These are phyloP conservation scores for Clarias macrocephalus DNA, from an alignment of 2,113 vertebrate genomes.

Conservation along the genomic window DNA sequence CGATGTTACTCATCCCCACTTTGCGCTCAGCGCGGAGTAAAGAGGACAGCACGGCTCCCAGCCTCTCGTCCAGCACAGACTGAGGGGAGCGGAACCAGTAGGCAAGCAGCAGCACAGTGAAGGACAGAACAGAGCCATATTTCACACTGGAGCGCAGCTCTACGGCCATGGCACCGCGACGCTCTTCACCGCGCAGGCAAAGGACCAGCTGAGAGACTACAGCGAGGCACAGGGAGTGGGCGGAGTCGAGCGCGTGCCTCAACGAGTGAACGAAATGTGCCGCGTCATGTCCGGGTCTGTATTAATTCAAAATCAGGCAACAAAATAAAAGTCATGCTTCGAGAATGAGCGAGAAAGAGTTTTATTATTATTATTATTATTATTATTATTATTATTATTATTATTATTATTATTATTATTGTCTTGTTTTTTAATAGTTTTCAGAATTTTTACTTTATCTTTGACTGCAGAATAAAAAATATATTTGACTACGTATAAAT, in stretches of 20 bases:
- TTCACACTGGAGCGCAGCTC: conserved; percentile 65
- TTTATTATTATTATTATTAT: too few relatives aligned
- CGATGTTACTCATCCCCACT: conserved; percentile 64
- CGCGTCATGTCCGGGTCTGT: conserved; percentile 16
- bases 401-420: too few relatives aligned
- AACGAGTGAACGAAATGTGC: background rate
- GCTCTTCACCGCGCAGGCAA: background rate
- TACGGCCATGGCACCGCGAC: conserved; percentile 54
- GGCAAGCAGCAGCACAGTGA: conserved; percentile 69
- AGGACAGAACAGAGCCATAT: conserved; percentile 68
- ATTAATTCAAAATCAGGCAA: background rate
- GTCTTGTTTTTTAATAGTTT: too few relatives aligned
- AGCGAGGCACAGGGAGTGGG: background rate
- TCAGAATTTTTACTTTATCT: too few relatives aligned
- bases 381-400: too few relatives aligned
- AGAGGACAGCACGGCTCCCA: conserved; percentile 75
- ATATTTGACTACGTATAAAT: too few relatives aligned
- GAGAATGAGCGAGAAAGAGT: too few relatives aligned
- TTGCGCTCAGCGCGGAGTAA: conserved; percentile 77
- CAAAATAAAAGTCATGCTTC: background rate
- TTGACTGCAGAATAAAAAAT: too few relatives aligned
- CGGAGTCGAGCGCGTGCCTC: background rate
- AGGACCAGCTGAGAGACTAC: background rate
- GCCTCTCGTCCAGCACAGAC: conserved; percentile 66
- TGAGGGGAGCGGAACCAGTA: conserved; percentile 71